Base-by-base conservation (phyloP, 2,113 vertebrate genomes). In the Morphnarchus princeps region DNA sequence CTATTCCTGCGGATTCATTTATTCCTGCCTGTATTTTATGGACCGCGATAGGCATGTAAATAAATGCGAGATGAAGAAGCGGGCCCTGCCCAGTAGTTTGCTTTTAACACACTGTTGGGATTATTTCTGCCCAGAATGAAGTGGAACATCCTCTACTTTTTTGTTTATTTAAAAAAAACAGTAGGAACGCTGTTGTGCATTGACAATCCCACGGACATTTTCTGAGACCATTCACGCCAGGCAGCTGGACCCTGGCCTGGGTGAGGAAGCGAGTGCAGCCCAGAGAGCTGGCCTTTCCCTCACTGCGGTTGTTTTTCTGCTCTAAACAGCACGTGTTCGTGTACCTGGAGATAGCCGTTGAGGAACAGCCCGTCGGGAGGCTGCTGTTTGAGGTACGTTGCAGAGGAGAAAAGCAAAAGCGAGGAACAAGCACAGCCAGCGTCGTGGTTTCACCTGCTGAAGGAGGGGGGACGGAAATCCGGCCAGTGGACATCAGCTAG, bases 341-440 rank as follows among this genome's bases (percentile, higher is more conserved):
- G 69, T 99, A 98, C 97, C 97, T 99, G 97, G 98, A 99, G 43
- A 93, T 99, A 92, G 93, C 97, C 87, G 97, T 98, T 76, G 97
- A 94, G 69, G 97, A 97, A 57, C 93, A 98, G 84, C 95, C 96
- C 43, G 54, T 90, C 2, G 99, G 99, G 85, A 98, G 98, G 95
- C 85, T 99, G 87, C 62, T 99, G 70, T 99, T 99, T 98, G 98
- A 99, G 98, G 99, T 99, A 97, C 93, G 93, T 38, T 20, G 45
- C 20, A 36, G n/a, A 34, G 25, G 50, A 57, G 77, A 57, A 69
- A 31, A 76, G 54, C 50, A 54, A 63, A 88, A 73, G 74, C 1
- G 1, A 79, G 42, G 38, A 61, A 38, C 7, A 45, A 40, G 65
- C 9, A 14, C 22, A 50, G 11, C 25, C 36, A 57, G 22, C 1